These are phyloP conservation scores for Mesorhabditis sp. DNA, from an alignment of 2,888 invertebrate genomes.

Conservation along the genomic window DNA sequence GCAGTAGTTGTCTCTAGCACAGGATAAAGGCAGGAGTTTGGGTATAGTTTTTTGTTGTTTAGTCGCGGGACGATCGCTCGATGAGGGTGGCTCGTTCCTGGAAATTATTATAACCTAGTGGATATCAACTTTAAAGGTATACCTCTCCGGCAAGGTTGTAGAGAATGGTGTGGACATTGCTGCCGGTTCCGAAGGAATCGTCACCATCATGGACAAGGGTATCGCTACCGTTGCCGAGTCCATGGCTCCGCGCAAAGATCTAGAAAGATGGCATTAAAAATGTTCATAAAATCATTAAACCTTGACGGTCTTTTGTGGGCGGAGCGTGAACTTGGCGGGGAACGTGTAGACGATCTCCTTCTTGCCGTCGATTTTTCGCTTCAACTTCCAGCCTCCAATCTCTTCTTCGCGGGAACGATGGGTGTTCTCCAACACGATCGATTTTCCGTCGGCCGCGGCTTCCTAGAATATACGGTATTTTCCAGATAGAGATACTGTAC, in stretches of 20 bases:
- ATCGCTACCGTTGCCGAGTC: conserved; percentile 53
- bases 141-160: conserved; percentile 58
- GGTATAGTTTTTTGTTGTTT: neutral
- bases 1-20: too few relatives aligned
- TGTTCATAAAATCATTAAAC: conserved; percentile 12
- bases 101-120: conserved; percentile 14
- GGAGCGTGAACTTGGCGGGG: conserved; percentile 42
- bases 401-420: conserved; percentile 57
- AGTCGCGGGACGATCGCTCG: conserved; percentile 39
- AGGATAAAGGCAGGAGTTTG: too few relatives aligned
- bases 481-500: conserved; percentile 8
- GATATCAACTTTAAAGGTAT: conserved; percentile 8
- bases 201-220: conserved; percentile 54
- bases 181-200: conserved; percentile 56
- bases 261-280: conserved; percentile 19
- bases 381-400: conserved; percentile 59
- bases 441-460: neutral
- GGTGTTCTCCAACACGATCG: conserved; percentile 57
- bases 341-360: conserved; percentile 49
- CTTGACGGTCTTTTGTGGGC: conserved; percentile 48
- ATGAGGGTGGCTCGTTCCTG: conserved; percentile 55
- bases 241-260: conserved; percentile 56
- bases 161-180: conserved; percentile 56
- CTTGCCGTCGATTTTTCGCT: conserved; percentile 58
- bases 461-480: neutral